Conservation (phyloP, 2,888 invertebrate species). For the Hypomecis punctinalis region DNA sequence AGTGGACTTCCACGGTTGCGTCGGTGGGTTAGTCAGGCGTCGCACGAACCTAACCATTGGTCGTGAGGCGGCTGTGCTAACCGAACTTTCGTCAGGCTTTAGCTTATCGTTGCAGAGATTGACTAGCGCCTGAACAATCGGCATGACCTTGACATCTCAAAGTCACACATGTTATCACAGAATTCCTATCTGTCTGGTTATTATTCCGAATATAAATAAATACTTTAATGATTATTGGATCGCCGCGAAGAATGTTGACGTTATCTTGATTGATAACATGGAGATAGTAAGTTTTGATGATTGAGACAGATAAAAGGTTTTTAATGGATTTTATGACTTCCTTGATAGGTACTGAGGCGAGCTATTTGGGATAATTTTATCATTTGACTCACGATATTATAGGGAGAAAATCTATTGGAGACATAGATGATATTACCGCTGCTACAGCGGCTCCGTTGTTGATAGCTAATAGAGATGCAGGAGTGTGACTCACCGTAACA, state of each 20-base stretch:
- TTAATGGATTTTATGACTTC: not conserved
- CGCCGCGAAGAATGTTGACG: not conserved
- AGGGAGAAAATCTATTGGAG: too few species aligned
- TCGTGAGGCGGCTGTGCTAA: too few species aligned
- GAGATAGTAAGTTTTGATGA: not conserved
- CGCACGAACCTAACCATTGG: too few species aligned
- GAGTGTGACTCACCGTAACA: constrained; percentile 84
- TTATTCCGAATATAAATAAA: constrained; percentile 6
- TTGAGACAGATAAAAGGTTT: too few species aligned
- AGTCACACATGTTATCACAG: constrained; percentile 16
- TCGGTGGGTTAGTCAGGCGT: too few species aligned
- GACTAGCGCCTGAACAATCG: too few species aligned
- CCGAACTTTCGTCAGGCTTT: too few species aligned
- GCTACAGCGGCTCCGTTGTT: not conserved
- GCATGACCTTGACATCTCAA: constrained; percentile 25
- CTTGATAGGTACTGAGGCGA: not conserved
- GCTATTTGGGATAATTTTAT: not conserved
- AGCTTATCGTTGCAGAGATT: too few species aligned
- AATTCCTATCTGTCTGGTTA: constrained; percentile 16
- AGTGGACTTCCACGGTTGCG: too few species aligned
- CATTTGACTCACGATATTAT: too few species aligned
- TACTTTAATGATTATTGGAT: not conserved
- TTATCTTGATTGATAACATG: not conserved
- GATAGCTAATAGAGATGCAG: not conserved
- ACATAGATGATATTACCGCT: not conserved